Conservation (phyloP, 2,888 invertebrate genomes). For the Urechis unicinctus region DNA sequence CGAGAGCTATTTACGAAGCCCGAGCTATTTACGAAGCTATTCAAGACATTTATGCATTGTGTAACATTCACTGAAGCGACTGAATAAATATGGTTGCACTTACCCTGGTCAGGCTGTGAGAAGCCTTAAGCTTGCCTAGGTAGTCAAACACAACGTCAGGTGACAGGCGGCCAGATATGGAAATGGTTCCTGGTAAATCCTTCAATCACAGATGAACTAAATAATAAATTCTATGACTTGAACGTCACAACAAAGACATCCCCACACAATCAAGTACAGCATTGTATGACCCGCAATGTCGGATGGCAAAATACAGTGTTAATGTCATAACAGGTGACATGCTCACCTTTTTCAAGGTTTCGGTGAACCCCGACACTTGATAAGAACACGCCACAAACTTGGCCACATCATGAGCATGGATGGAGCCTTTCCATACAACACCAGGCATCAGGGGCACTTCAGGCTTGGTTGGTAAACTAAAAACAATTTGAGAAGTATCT, state of each 20-base stretch:
- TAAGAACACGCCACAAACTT: conserved; percentile 78
- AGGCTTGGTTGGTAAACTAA: background rate
- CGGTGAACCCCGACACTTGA: conserved; percentile 59
- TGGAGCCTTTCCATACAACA: conserved; percentile 73
- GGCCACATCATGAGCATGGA: conserved; percentile 86
- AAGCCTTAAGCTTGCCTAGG: conserved; percentile 54
- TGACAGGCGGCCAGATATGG: conserved; percentile 82
- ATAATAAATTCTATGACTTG: no score
- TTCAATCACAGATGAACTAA: conserved; percentile 35
- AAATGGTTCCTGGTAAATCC: conserved; percentile 68
- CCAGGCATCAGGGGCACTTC: conserved; percentile 32
- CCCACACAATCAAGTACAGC: no score
- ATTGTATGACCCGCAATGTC: no score
- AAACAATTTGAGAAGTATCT: conserved; percentile 18
- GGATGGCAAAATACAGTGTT: no score
- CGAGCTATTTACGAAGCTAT: no score
- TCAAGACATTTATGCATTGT: background rate
- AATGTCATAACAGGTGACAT: no score
- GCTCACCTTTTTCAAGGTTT: conserved; percentile 16
- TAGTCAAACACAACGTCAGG: conserved; percentile 90
- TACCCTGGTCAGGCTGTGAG: conserved; percentile 5
- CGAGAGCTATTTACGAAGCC: no score
- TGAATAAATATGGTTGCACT: no score
- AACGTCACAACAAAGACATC: no score
- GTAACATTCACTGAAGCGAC: no score